Percentiles rank a stretch among this genome's conserved stretches.
Conservation (phyloP, 92 coral and sea anemone genomes). For the Heliopora coerulea region DNA sequence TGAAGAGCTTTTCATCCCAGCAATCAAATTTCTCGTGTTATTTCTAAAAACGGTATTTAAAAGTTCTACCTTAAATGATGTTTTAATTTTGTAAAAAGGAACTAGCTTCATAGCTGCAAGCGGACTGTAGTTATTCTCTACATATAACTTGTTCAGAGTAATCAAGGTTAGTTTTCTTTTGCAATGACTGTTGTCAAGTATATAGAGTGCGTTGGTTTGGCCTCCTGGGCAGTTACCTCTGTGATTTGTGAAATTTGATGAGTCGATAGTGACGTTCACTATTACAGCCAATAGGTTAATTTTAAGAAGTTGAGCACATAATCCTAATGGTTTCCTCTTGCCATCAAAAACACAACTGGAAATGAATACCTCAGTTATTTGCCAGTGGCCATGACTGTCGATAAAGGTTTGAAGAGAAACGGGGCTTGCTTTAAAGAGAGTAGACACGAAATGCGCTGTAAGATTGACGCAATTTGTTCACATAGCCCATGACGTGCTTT, state of each 20-base stretch:
- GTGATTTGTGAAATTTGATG: not conserved
- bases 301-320: conserved; percentile 1
- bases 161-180: not conserved
- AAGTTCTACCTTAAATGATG: not conserved
- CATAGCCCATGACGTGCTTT: not conserved
- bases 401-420: no score
- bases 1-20: no score
- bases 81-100: not conserved
- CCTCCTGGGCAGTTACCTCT: not conserved
- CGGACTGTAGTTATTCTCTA: conserved; percentile 8
- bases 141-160: not conserved
- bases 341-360: not conserved
- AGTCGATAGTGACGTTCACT: not conserved
- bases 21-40: not conserved
- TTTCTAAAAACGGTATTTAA: conserved; percentile 6
- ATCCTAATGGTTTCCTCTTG: no score
- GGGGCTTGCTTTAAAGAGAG: no score
- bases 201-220: not conserved
- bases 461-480: not conserved
- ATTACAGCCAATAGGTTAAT: not conserved
- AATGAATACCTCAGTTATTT: not conserved
- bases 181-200: not conserved
- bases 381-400: not conserved
- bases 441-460: no score
- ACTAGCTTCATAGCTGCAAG: not conserved